These are phyloP conservation scores for Spea multiplicata DNA, from an alignment of 2,113 vertebrate genomes.

Conservation along the genomic window DNA sequence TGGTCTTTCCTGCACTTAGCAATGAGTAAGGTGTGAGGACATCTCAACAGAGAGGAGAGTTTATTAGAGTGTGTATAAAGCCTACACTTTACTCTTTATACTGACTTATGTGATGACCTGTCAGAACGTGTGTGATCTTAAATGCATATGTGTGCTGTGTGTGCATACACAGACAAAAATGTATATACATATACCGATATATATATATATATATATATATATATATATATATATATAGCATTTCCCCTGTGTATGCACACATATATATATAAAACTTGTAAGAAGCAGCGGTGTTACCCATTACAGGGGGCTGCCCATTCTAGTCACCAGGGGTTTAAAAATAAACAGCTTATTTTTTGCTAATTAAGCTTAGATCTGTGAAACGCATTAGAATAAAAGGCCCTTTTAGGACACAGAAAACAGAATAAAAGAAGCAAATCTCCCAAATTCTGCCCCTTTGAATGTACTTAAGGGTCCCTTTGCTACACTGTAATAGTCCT, in stretches of 20 bases:
- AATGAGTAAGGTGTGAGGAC: slow-evolving; percentile 25
- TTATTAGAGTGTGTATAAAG: background rate
- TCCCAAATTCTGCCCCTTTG: slow-evolving; percentile 13
- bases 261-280: background rate
- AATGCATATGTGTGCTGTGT: background rate
- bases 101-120: too few relatives aligned
- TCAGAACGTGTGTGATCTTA: background rate
- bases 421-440: slow-evolving; percentile 11
- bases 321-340: background rate
- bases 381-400: slow-evolving; percentile 33
- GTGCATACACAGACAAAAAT: background rate
- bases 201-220: too few relatives aligned
- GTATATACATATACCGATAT: background rate
- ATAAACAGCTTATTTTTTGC: slow-evolving; percentile 34
- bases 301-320: background rate
- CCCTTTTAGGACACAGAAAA: slow-evolving; percentile 29
- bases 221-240: background rate
- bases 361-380: slow-evolving; percentile 31
- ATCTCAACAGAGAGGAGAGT: slow-evolving; percentile 18
- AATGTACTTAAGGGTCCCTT: slow-evolving; percentile 8
- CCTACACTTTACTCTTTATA: too few relatives aligned
- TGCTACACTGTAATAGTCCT: slow-evolving; percentile 9
- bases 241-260: background rate
- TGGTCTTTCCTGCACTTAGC: slow-evolving; percentile 32
- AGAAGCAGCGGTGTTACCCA: too few relatives aligned